Evolutionary conservation across 2,113 vertebrate genomes (phyloP), one percentile per base, ranked within the genome.

Genomic region (Siniperca chuatsi): DNA sequence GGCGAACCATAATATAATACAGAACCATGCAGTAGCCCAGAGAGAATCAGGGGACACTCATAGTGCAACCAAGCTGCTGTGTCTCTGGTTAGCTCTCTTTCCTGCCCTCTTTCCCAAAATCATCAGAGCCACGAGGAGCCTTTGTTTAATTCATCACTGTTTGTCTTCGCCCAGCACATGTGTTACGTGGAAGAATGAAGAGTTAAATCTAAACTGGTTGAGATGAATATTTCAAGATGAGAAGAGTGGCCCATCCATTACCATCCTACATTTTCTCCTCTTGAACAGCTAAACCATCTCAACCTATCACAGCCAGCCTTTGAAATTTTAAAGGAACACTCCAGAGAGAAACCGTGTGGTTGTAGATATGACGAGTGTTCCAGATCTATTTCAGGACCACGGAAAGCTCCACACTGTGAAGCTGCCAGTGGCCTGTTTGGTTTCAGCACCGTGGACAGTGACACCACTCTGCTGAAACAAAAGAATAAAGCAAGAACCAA

Each of bases 1-100:
- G 89, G 79, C 89, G 88, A 91, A 89, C 67, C 87, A 89, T 94
- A 93, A 95, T 94, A 91, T 92, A 94, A 95, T 93, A 75, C 23
- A 77, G 46, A 86, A 58, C 76, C 84, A 58, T 78, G 81, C 88
- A 89, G 78, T 85, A 86, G 83, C 68, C 67, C 61, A 84, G 69
- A 66, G 13, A 79, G 54, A 83, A 80, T 64, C 85, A 29, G 62
- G 62, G 75, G 65, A 85, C 70, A 13, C 25, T 25, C 75, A 77
- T 25, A 70, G 44, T 25, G 40, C 35, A 57, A n/a, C 42, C 57
- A 60, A 85, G 82, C 87, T 85, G 72, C 29, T 62, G 61, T 69
- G 29, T 79, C 68, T 84, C 70, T 73, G 18, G 8, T 40, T 72
- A 16, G 61, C 61, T 68, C 46, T 55, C 42, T 58, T 29, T 48